phyloP scores from a whole-genome alignment of 2,888 invertebrate genomes.

The Volucella inanis region DNA sequence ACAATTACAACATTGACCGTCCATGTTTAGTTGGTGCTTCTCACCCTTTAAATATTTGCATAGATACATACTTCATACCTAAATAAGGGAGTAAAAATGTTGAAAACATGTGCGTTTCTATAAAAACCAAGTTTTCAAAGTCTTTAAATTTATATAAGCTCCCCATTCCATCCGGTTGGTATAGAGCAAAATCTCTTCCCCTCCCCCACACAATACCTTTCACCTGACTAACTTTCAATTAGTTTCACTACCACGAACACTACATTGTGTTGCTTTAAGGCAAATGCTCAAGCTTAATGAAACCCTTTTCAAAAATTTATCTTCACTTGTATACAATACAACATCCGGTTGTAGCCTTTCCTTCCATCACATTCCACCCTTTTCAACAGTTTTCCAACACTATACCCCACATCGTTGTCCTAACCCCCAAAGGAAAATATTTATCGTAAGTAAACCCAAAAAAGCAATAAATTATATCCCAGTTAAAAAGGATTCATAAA shows the following conservation, averaged over 20 bases:
- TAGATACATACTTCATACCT: too few relatives aligned
- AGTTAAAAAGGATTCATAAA: conserved; percentile 82
- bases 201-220: conserved; percentile 30
- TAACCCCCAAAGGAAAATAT: conserved; percentile 55
- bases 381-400: background rate
- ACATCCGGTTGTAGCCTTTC: conserved; percentile 38
- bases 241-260: conserved; percentile 76
- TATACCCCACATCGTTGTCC: conserved; percentile 17
- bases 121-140: background rate
- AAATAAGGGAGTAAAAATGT: too few relatives aligned
- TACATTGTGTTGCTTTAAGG: conserved; percentile 9
- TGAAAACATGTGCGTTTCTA: too few relatives aligned
- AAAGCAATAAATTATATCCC: conserved; percentile 81
- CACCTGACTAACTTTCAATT: conserved; percentile 82
- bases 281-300: conserved; percentile 29
- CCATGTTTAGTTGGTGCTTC: too few relatives aligned
- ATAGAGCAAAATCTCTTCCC: conserved; percentile 17
- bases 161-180: conserved; percentile 28
- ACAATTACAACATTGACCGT: too few relatives aligned
- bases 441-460: conserved; percentile 66
- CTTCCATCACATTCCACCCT: conserved; percentile 3
- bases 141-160: background rate
- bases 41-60: too few relatives aligned
- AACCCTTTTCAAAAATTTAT: conserved; percentile 55
- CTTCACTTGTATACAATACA: conserved; percentile 29